phyloP scores from a whole-genome alignment of 1,140 invertebrate genomes.

The Ceratina australensis region DNA sequence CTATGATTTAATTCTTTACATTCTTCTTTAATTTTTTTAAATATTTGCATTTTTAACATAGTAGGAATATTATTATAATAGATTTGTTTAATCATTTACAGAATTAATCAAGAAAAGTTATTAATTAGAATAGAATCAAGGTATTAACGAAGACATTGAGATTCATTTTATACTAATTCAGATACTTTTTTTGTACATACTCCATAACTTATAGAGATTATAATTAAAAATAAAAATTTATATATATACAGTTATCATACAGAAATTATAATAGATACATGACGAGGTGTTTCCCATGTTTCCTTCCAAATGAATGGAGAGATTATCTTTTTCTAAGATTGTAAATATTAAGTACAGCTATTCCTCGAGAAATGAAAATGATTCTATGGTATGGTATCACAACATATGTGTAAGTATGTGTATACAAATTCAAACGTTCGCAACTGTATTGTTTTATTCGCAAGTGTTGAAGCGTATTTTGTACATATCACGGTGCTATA shows the following conservation, averaged over 20 bases:
- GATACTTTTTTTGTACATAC: conserved; percentile 20
- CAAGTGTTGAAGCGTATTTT: conserved; percentile 67
- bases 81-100: conserved; percentile 15
- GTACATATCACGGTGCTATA: conserved; percentile 73
- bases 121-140: conserved; percentile 1
- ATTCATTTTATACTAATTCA: not conserved
- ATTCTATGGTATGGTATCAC: conserved; percentile 25
- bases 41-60: not conserved
- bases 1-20: not conserved
- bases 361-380: conserved; percentile 22
- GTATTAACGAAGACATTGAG: conserved; percentile 15
- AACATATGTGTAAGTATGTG: conserved; percentile 35
- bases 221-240: conserved; percentile 35
- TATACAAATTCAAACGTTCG: conserved; percentile 19
- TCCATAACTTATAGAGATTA: conserved; percentile 1
- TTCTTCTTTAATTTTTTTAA: not conserved
- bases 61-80: not conserved
- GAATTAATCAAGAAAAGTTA: not conserved
- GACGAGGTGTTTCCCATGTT: not conserved
- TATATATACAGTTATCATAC: conserved; percentile 26
- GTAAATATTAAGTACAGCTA: conserved; percentile 34
- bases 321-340: conserved; percentile 20
- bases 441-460: conserved; percentile 54
- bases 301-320: conserved; percentile 18
- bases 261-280: conserved; percentile 34